phyloP scores from a whole-genome alignment of 2,888 invertebrate species.

The Stegophylla sp. region DNA sequence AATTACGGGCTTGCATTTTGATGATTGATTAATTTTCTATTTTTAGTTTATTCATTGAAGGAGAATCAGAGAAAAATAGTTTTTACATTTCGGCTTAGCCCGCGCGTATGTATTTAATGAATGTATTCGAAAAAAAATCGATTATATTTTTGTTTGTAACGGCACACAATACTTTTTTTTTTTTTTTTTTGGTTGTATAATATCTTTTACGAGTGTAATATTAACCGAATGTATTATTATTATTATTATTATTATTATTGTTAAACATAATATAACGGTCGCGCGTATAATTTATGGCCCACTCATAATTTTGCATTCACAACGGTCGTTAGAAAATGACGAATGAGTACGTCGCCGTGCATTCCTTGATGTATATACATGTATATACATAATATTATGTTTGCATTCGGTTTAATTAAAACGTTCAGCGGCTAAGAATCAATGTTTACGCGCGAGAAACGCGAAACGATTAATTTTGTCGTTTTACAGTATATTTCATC shows the following conservation, averaged over 20 bases:
- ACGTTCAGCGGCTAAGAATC: conserved; percentile 9
- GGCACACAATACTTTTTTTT: background rate
- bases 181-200: background rate
- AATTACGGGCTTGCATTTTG: too few relatives aligned
- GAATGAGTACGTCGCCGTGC: conserved; percentile 36
- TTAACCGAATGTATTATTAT: conserved; percentile 33
- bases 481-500: background rate
- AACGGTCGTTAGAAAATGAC: conserved; percentile 42
- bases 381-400: background rate
- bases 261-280: conserved; percentile 34
- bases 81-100: too few relatives aligned
- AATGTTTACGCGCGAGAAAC: conserved; percentile 33
- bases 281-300: conserved; percentile 38
- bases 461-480: conserved; percentile 30
- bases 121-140: too few relatives aligned
- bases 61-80: too few relatives aligned
- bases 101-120: too few relatives aligned
- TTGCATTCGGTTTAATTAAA: conserved; percentile 34
- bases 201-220: conserved; percentile 26
- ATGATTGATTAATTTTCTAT: too few relatives aligned
- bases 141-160: background rate
- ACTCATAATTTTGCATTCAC: conserved; percentile 37
- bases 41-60: too few relatives aligned
- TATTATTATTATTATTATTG: too few relatives aligned
- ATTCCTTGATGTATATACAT: conserved; percentile 19